Base-by-base conservation (phyloP, 23 tunicate genomes). In the Clavelina lepadiformis region DNA sequence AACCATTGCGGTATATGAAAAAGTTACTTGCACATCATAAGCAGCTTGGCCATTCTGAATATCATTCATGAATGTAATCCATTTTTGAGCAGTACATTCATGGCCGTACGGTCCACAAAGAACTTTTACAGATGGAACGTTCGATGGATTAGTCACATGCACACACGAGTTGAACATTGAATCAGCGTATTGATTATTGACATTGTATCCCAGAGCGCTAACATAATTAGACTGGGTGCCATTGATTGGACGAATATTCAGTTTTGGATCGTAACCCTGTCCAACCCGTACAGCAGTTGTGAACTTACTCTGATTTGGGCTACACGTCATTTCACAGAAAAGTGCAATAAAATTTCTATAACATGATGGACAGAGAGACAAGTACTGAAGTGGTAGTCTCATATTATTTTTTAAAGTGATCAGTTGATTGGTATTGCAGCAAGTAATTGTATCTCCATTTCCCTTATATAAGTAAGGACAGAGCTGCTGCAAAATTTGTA, bases 291-390 rank as follows among this genome's bases (percentile, higher is more conserved):
- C n/a, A n/a, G n/a, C n/a, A n/a, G 31, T 61, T 11, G 79, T 64
- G 68, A 85, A 89, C 4, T 51, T 59, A 62, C 97, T 89, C 51
- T 89, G 97, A 54, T 89, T 55, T 0, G 89, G 75, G 46, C 80
- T 75, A 65, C 97, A 89, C 18, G 89, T 77, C 97, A 89, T 89
- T 33, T 81, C 80, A 67, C 99, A 94, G 58, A 35, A 94, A 28
- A 86, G 33, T 0, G 83, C 83, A 18, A 86, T 64, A 68, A 94
- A 94, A 58, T 94, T 94, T 23, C 74, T 25, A 57, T 50, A 94
- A 47, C 99, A 94, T 2, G 85, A 50, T 15, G 99, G 99, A 64
- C 99, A 94, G 37, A 95, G 63, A 0, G 95, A 86, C 25, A 94
- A 53, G 38, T 79, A 83, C 30, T 88, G 94, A 33, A 31, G 80